These are phyloP conservation scores for Rhodeus uyekii DNA, from an alignment of 2,797 vertebrate genomes.

Conservation along the genomic window DNA sequence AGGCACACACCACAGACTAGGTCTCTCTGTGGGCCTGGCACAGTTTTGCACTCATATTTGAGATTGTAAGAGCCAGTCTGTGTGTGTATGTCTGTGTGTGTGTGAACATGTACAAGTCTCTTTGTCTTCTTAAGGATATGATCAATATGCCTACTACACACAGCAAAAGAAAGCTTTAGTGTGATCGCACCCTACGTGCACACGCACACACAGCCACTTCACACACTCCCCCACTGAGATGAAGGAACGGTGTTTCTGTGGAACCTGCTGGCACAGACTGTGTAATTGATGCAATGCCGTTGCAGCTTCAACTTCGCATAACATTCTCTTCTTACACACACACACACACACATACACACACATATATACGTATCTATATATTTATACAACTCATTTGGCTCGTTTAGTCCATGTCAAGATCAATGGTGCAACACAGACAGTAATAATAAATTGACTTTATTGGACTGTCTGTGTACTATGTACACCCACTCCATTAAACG, in stretches of 20 bases:
- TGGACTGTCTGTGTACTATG: conserved; percentile 29
- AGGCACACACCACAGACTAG: conserved; percentile 52
- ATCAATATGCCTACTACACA: conserved; percentile 52
- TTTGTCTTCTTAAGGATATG: conserved; percentile 35
- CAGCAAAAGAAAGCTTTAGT: conserved; percentile 66
- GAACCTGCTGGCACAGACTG: conserved; percentile 76
- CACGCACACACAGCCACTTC: conserved; percentile 50
- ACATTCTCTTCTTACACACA: conserved; percentile 12
- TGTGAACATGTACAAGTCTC: conserved; percentile 54
- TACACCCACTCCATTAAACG: neutral
- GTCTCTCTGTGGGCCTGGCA: conserved; percentile 57
- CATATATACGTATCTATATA: conserved; percentile 11
- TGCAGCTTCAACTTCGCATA: conserved; percentile 65
- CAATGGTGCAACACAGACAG: neutral
- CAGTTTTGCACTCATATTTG: conserved; percentile 60
- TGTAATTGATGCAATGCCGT: conserved; percentile 78
- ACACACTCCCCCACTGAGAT: conserved; percentile 72
- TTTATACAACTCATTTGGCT: conserved; percentile 17
- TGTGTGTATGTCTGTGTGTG: conserved; percentile 51
- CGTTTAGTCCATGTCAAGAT: conserved; percentile 24
- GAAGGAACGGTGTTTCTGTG: conserved; percentile 75
- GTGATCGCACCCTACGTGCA: conserved; percentile 54
- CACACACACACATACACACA: conserved; percentile 28
- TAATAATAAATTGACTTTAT: conserved; percentile 1
- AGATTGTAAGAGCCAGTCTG: conserved; percentile 52